Evolutionary conservation across 2,888 invertebrate genomes (phyloP).

Genomic region (Anarsia innoxiella): DNA sequence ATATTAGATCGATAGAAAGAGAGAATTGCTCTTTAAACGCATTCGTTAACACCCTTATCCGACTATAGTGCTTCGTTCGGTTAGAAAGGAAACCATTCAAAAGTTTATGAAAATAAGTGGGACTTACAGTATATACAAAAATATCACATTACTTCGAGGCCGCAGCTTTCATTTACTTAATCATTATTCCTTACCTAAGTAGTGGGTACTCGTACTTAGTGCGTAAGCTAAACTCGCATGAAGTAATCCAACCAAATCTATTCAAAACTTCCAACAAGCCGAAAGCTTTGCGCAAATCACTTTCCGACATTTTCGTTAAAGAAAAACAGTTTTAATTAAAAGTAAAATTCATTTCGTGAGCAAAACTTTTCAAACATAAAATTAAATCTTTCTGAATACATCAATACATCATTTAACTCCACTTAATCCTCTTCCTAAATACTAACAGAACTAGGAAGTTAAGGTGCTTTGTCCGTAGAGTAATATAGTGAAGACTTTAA

Average conservation of each 20-base stretch:
- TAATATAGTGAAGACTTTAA: constrained; percentile 42
- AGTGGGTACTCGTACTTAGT: constrained; percentile 48
- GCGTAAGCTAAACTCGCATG: too few species aligned
- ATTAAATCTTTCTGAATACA: too few species aligned
- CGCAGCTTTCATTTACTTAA: constrained; percentile 73
- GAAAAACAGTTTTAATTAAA: too few species aligned
- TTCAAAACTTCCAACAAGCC: constrained; percentile 10
- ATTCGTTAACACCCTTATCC: constrained; percentile 34
- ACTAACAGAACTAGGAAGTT: constrained; percentile 41
- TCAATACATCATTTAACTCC: too few species aligned
- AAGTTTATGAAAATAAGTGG: constrained; percentile 74
- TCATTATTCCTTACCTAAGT: constrained; percentile 67
- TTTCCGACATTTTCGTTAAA: background rate
- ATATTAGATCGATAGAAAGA: constrained; percentile 20
- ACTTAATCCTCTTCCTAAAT: constrained; percentile 30
- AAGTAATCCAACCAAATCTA: background rate
- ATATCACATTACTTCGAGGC: constrained; percentile 76
- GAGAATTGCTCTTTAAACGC: constrained; percentile 29
- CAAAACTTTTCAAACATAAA: too few species aligned
- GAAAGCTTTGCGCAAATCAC: constrained; percentile 9
- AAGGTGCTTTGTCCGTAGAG: constrained; percentile 42
- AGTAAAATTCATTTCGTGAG: constrained; percentile 1
- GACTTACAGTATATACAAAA: constrained; percentile 76
- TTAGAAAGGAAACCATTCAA: constrained; percentile 70
- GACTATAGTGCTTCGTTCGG: constrained; percentile 60